Percentiles rank a stretch among this genome's conserved stretches.
These are phyloP conservation scores for Crenuchus spilurus DNA, from an alignment of 2,797 vertebrate species.

Conservation along the genomic window DNA sequence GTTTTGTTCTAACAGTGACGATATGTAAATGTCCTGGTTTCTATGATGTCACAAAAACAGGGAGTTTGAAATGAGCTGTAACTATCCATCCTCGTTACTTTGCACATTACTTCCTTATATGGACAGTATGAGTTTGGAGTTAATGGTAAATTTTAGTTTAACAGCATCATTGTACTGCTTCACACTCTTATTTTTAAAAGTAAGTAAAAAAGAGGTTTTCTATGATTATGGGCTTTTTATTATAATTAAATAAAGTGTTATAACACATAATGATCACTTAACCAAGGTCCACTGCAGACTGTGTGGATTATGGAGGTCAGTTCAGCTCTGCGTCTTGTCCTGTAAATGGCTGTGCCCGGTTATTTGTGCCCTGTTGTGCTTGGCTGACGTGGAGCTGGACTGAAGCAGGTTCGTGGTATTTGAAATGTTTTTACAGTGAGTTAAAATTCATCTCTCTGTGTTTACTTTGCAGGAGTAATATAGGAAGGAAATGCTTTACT, in stretches of 20 bases:
- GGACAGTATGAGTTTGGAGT: too few relatives aligned
- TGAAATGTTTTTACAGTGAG: not conserved
- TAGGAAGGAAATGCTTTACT: slow-evolving; percentile 13
- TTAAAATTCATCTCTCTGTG: slow-evolving; percentile 2
- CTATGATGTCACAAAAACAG: too few relatives aligned
- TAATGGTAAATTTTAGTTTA: too few relatives aligned
- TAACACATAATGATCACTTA: not conserved
- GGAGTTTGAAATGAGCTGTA: too few relatives aligned
- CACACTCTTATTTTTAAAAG: too few relatives aligned
- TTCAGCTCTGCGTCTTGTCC: not conserved
- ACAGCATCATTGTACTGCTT: too few relatives aligned
- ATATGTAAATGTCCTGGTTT: too few relatives aligned
- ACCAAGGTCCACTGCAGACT: not conserved
- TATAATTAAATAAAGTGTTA: not conserved
- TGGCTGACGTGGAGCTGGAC: not conserved
- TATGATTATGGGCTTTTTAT: too few relatives aligned
- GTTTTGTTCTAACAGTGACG: too few relatives aligned
- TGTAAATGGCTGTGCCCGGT: not conserved
- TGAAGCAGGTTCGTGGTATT: not conserved
- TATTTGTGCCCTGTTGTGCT: not conserved
- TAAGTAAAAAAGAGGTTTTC: too few relatives aligned
- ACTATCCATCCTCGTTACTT: too few relatives aligned
- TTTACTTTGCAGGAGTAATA: slow-evolving; percentile 10
- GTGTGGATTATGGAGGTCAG: not conserved
- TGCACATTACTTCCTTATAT: too few relatives aligned